phyloP scores from a whole-genome alignment of 2,888 invertebrate genomes.

The Nephrotoma appendiculata region DNA sequence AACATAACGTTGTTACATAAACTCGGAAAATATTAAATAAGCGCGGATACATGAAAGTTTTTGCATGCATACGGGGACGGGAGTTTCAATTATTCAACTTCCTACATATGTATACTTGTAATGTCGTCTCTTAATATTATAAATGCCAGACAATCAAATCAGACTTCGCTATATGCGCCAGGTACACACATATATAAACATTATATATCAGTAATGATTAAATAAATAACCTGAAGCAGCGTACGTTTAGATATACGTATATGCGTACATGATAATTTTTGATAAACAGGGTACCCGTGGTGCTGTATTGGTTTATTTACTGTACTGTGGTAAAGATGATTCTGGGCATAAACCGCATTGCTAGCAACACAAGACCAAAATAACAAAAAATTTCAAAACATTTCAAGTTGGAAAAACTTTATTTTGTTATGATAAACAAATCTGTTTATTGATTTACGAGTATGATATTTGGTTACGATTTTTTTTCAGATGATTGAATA shows the following conservation, averaged over 20 bases:
- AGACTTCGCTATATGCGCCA: no score
- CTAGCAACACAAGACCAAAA: background rate
- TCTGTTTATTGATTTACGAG: background rate
- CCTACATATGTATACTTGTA: no score
- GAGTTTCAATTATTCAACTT: no score
- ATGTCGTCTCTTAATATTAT: no score
- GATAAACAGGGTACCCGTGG: no score
- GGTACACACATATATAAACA: background rate
- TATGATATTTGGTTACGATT: background rate
- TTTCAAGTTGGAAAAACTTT: background rate
- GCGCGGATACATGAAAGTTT: no score
- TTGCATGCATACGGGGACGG: no score
- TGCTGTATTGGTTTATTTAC: background rate
- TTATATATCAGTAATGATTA: background rate
- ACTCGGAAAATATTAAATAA: background rate
- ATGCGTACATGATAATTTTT: background rate
- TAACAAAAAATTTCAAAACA: background rate
- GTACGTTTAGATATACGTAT: background rate
- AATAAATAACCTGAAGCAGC: background rate
- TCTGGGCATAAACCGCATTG: background rate
- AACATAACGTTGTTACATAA: background rate
- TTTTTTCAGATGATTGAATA: background rate
- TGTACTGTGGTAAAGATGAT: background rate
- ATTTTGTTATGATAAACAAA: background rate
- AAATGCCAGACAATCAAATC: no score